Conservation (phyloP, 2,113 vertebrate species). For the Pangasianodon gigas region DNA sequence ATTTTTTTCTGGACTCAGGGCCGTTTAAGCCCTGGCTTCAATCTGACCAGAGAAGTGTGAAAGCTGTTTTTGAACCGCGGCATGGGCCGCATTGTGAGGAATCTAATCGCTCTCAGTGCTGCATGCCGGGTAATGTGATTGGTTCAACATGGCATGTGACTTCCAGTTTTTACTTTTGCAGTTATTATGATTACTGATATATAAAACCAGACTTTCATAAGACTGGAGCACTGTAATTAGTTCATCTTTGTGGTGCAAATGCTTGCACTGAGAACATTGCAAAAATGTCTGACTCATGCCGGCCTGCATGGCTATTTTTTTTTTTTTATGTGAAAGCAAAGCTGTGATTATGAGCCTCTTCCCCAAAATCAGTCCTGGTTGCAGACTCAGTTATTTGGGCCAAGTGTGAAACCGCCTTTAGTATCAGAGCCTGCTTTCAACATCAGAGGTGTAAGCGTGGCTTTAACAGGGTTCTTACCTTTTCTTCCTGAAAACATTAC, state of each 20-base stretch:
- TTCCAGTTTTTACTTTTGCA: neutral
- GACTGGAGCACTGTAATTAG: neutral
- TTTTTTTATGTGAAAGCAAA: neutral
- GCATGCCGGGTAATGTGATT: neutral
- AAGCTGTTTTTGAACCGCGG: neutral
- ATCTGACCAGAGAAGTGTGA: neutral
- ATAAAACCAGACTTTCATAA: neutral
- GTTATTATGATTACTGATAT: neutral
- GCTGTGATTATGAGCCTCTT: neutral
- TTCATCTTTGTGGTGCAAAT: neutral
- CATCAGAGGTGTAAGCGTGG: too few relatives aligned
- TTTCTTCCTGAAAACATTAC: neutral
- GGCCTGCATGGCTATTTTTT: neutral
- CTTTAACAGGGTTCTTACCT: neutral
- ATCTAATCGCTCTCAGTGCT: neutral
- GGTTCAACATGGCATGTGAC: neutral
- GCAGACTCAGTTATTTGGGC: neutral
- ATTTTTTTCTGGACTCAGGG: neutral
- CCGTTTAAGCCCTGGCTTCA: neutral
- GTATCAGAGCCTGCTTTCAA: too few relatives aligned
- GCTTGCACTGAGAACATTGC: neutral
- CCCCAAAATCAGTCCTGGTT: neutral
- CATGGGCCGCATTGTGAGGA: neutral
- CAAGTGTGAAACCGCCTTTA: neutral
- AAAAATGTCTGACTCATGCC: neutral